Percentiles rank a stretch among this genome's conserved stretches.
Evolutionary conservation across 2,888 invertebrate species (phyloP).

Genomic region (Protophormia terraenovae): DNA sequence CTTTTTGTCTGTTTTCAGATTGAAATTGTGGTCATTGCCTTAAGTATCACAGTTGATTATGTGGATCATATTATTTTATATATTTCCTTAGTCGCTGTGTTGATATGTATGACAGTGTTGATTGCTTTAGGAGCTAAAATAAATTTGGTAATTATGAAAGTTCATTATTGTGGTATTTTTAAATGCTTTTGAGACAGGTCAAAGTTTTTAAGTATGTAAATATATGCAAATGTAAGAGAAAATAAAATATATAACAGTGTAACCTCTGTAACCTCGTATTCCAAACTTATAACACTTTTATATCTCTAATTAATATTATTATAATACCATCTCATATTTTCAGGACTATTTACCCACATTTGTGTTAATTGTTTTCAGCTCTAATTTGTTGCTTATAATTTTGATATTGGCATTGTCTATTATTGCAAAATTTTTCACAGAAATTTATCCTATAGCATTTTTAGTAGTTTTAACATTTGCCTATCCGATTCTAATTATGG

Average conservation of each 20-base stretch:
- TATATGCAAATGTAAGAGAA: no score
- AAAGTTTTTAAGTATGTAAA: no score
- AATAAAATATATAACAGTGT: no score
- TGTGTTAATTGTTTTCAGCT: not conserved
- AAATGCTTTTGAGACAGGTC: no score
- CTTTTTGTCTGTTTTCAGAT: not conserved
- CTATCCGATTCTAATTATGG: not conserved
- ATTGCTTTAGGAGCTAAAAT: not conserved
- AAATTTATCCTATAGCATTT: not conserved
- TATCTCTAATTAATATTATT: not conserved
- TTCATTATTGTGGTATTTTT: not conserved
- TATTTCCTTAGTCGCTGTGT: not conserved
- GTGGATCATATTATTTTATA: not conserved
- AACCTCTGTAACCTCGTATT: no score
- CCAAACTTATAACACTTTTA: not conserved
- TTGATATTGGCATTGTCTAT: not conserved
- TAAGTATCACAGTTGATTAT: not conserved
- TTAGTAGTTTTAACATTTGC: not conserved
- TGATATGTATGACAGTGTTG: not conserved
- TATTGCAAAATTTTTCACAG: not conserved
- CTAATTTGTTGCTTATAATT: not conserved
- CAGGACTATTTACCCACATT: not conserved
- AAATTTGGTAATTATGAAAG: not conserved
- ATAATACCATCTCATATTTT: not conserved
- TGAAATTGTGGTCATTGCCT: slow-evolving; percentile 11